These are phyloP conservation scores for Miltochrista miniata DNA, from an alignment of 2,888 invertebrate genomes.

Conservation along the genomic window DNA sequence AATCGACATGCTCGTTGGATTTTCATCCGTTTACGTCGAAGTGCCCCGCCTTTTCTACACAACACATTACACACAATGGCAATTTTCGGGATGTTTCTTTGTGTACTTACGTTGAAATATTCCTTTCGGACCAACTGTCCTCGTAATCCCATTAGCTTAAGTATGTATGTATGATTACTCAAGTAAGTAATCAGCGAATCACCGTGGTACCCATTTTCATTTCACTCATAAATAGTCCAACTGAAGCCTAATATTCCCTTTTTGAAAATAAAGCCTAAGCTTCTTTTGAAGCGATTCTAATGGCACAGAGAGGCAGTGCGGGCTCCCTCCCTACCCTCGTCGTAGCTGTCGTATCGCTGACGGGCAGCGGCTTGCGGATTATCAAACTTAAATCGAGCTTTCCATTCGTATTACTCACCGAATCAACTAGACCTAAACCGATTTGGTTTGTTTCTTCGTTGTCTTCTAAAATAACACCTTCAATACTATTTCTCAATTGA, in stretches of 20 bases:
- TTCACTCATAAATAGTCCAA: not conserved
- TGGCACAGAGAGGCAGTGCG: conserved; percentile 51
- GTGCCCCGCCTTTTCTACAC: conserved; percentile 58
- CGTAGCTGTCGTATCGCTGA: conserved; percentile 66
- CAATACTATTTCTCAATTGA: too few relatives aligned
- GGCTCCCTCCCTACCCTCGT: conserved; percentile 57
- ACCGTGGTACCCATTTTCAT: too few relatives aligned
- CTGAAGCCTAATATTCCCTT: conserved; percentile 46
- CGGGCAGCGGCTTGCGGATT: conserved; percentile 68
- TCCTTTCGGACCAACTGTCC: too few relatives aligned
- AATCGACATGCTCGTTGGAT: conserved; percentile 46
- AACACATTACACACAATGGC: conserved; percentile 64
- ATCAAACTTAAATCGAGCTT: conserved; percentile 64
- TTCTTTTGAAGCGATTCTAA: conserved; percentile 49
- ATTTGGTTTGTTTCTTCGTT: conserved; percentile 17
- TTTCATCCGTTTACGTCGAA: conserved; percentile 63
- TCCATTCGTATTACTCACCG: conserved; percentile 42
- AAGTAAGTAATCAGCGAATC: conserved; percentile 52
- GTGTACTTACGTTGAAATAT: conserved; percentile 60
- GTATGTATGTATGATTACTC: too few relatives aligned
- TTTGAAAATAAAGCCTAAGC: conserved; percentile 51
- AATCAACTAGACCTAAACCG: conserved; percentile 28
- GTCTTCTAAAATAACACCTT: not conserved
- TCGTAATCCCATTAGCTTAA: too few relatives aligned
- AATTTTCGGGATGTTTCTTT: too few relatives aligned